phyloP scores from a whole-genome alignment of 2,113 vertebrate species.

The Panthera leo region DNA sequence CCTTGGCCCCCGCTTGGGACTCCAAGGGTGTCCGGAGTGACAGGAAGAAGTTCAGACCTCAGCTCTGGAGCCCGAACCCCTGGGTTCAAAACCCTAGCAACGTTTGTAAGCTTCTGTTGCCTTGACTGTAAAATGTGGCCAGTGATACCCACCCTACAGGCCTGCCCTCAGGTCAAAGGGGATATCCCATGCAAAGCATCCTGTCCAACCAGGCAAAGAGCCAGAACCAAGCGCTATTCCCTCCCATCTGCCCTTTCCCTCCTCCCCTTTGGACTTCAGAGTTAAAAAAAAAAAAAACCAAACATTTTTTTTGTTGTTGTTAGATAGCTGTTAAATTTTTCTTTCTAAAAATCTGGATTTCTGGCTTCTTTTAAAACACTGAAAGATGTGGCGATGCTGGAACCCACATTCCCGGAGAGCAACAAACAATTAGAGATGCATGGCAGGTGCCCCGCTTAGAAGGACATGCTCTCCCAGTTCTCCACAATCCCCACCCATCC shows the following conservation, averaged over 20 bases:
- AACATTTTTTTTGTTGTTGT: not conserved
- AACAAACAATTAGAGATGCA: rapidly evolving
- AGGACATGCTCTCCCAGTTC: not conserved
- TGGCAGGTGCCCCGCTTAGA: not conserved
- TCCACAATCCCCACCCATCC: not conserved
- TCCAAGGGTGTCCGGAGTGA: not conserved
- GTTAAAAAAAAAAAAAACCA: not conserved
- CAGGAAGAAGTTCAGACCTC: not conserved
- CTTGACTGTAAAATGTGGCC: rapidly evolving
- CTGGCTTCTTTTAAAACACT: not conserved
- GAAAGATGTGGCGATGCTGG: not conserved
- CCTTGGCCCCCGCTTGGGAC: rapidly evolving
- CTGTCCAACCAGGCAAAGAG: not conserved
- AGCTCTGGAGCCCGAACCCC: not conserved
- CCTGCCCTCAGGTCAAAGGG: not conserved
- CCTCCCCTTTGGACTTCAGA: not conserved
- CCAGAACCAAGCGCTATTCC: too few species aligned
- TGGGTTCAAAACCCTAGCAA: not conserved
- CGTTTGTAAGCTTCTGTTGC: not conserved
- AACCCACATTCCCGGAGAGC: not conserved
- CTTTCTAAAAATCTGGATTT: not conserved
- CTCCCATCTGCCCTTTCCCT: not conserved
- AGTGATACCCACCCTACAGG: not conserved
- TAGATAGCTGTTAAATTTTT: not conserved
- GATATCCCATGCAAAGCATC: rapidly evolving